Percentiles rank a stretch among this genome's conserved stretches.
These are phyloP conservation scores for Mola mola DNA, from an alignment of 2,113 vertebrate genomes.

Conservation along the genomic window DNA sequence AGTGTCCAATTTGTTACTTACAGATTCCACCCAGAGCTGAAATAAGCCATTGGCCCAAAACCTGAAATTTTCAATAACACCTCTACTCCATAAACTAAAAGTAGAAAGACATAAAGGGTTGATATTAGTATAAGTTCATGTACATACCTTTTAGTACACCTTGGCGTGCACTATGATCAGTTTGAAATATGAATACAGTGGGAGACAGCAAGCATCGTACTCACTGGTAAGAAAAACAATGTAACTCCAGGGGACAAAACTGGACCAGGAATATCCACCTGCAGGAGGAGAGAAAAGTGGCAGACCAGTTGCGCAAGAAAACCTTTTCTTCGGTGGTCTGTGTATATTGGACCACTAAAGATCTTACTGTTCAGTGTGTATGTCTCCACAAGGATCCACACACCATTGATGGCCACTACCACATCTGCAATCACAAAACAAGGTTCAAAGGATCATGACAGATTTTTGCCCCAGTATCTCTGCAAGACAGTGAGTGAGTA, in stretches of 20 bases:
- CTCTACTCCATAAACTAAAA: conserved; percentile 89
- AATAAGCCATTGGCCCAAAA: conserved; percentile 92
- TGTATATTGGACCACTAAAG: neutral
- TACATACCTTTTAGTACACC: neutral
- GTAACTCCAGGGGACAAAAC: conserved; percentile 92
- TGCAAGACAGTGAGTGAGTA: neutral
- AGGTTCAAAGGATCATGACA: neutral
- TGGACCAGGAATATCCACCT: conserved; percentile 91
- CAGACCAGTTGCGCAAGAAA: neutral
- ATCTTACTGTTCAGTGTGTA: conserved; percentile 90
- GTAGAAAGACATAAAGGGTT: conserved; percentile 30
- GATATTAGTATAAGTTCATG: neutral
- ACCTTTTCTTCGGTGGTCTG: neutral
- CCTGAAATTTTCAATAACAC: conserved; percentile 93
- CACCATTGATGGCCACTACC: conserved; percentile 94
- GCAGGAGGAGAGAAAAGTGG: conserved; percentile 33
- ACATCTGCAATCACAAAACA: conserved; percentile 80
- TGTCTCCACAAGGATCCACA: conserved; percentile 96
- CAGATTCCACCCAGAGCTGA: conserved; percentile 98
- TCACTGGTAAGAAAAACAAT: conserved; percentile 96
- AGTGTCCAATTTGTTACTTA: conserved; percentile 78
- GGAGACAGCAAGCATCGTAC: conserved; percentile 42
- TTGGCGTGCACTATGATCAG: neutral
- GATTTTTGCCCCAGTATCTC: neutral
- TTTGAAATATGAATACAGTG: neutral